Percentiles rank a stretch among this genome's conserved stretches.
phyloP scores from a whole-genome alignment of 1,140 invertebrate genomes.

The Muscidifurax raptorellus region DNA sequence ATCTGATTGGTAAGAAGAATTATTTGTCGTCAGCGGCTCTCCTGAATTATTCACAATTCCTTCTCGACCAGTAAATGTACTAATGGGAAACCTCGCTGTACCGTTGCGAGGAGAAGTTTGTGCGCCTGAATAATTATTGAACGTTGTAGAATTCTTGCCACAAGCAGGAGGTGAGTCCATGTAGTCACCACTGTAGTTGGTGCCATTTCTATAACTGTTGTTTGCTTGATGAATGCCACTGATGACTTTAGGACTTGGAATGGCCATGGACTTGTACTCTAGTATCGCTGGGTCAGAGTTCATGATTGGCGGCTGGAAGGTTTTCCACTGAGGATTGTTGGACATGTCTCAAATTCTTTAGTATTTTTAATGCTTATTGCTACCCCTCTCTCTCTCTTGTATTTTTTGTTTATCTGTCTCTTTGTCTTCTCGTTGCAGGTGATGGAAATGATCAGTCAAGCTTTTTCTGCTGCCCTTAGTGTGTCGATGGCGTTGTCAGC shows the following conservation, averaged over 20 bases:
- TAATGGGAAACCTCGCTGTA: conserved; percentile 76
- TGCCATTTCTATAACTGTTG: conserved; percentile 73
- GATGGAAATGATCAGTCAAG: conserved; percentile 53
- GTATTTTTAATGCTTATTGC: conserved; percentile 56
- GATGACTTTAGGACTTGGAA: conserved; percentile 71
- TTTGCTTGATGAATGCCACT: conserved; percentile 65
- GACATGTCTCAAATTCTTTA: conserved; percentile 79
- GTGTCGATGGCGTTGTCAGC: conserved; percentile 41
- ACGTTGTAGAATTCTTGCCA: conserved; percentile 68
- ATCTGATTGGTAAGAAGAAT: conserved; percentile 78
- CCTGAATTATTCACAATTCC: conserved; percentile 63
- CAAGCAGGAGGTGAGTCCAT: conserved; percentile 70
- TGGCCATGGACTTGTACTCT: conserved; percentile 82
- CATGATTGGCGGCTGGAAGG: conserved; percentile 89
- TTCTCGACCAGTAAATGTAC: conserved; percentile 75
- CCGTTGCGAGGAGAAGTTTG: conserved; percentile 72
- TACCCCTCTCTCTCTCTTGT: conserved; percentile 57
- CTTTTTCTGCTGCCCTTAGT: conserved; percentile 36
- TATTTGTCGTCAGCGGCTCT: conserved; percentile 74
- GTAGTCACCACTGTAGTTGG: conserved; percentile 71
- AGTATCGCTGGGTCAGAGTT: conserved; percentile 85
- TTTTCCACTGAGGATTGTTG: conserved; percentile 94
- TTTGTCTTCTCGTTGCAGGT: conserved; percentile 55
- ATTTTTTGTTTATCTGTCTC: conserved; percentile 58
- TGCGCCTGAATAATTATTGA: conserved; percentile 61